phyloP scores from a whole-genome alignment of 2,888 invertebrate genomes.

The Protonemura montana region DNA sequence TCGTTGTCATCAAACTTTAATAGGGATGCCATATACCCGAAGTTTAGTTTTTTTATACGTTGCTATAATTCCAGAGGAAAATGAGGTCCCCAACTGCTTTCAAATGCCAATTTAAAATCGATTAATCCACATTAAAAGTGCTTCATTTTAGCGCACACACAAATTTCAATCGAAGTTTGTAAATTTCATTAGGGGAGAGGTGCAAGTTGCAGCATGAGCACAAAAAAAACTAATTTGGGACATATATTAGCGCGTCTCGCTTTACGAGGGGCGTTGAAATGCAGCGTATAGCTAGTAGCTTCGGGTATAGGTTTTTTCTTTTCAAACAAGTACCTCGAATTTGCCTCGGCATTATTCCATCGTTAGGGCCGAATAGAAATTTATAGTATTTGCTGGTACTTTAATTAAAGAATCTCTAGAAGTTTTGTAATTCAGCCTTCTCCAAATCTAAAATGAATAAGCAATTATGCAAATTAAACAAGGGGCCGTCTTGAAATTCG shows the following conservation, averaged over 20 bases:
- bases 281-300: neutral
- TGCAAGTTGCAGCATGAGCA: neutral
- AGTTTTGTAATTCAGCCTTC: conserved; percentile 12
- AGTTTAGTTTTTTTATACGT: neutral
- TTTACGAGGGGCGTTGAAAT: neutral
- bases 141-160: neutral
- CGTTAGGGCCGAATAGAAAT: neutral
- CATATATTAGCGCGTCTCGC: too few species aligned
- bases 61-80: neutral
- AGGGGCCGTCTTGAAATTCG: conserved; percentile 4
- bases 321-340: neutral
- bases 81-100: neutral
- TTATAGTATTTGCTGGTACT: conserved; percentile 12
- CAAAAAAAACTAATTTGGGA: neutral
- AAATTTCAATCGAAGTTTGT: neutral
- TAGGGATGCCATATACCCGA: too few species aligned
- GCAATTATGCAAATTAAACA: neutral
- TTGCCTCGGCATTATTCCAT: neutral
- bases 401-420: neutral
- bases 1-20: too few species aligned
- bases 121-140: neutral
- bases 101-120: neutral
- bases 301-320: neutral
- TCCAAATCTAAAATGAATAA: conserved; percentile 12
- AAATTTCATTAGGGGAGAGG: neutral